Percentiles rank a stretch among this genome's conserved stretches.
phyloP scores from a whole-genome alignment of 2,888 invertebrate genomes.

The Ectobius pallidus region DNA sequence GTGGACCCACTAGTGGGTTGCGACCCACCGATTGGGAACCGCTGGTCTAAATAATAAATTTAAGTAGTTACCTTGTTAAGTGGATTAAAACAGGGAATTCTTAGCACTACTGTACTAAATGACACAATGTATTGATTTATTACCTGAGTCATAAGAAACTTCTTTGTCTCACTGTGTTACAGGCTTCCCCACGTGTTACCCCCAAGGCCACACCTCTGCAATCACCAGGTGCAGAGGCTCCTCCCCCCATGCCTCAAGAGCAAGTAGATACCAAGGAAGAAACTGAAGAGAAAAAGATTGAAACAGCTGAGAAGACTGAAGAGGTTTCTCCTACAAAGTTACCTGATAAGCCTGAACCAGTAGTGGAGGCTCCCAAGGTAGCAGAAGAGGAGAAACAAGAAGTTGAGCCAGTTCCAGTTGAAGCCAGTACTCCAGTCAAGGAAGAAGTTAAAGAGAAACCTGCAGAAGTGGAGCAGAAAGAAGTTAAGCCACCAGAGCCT shows the following conservation, averaged over 20 bases:
- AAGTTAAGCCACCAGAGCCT: not conserved
- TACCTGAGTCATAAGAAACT: too few relatives aligned
- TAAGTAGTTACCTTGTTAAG: too few relatives aligned
- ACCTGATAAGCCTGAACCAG: not conserved
- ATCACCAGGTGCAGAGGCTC: conserved; percentile 58
- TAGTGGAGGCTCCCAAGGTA: conserved; percentile 12
- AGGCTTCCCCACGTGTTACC: conserved; percentile 56
- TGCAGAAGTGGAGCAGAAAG: conserved; percentile 19
- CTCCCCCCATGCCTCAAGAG: conserved; percentile 49
- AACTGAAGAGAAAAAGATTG: conserved; percentile 1
- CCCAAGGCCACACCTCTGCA: conserved; percentile 63
- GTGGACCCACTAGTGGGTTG: too few relatives aligned
- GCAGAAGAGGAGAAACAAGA: conserved; percentile 21
- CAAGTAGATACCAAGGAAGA: conserved; percentile 28
- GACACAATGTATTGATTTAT: too few relatives aligned
- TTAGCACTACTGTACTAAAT: too few relatives aligned
- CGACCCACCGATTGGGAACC: too few relatives aligned
- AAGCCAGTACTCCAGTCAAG: not conserved
- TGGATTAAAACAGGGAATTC: too few relatives aligned
- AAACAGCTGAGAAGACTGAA: conserved; percentile 12
- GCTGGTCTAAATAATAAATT: too few relatives aligned
- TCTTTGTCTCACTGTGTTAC: not conserved
- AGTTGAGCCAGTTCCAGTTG: not conserved
- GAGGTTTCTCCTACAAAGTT: not conserved
- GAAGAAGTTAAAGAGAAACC: not conserved